Evolutionary conservation across 2,888 invertebrate species (phyloP).

Genomic region (Tipula confusa): DNA sequence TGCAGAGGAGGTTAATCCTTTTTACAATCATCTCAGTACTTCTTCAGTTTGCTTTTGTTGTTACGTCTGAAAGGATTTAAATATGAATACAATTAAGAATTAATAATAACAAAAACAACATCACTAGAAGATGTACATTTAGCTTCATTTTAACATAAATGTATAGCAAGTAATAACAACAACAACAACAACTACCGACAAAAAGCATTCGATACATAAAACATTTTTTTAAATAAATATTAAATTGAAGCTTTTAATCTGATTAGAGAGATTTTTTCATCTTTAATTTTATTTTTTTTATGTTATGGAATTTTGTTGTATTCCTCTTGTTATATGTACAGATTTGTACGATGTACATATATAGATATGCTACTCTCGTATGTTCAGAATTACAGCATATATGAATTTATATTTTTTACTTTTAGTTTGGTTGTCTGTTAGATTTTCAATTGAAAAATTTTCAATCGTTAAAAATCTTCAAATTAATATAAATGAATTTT

Average conservation of each 20-base stretch:
- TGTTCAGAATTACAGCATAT: neutral
- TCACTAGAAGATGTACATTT: neutral
- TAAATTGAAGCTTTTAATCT: constrained; percentile 28
- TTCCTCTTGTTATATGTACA: neutral
- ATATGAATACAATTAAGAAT: neutral
- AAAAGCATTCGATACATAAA: neutral
- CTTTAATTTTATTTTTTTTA: neutral
- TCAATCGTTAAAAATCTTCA: neutral
- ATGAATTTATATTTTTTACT: neutral
- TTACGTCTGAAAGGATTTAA: neutral
- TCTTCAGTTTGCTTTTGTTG: neutral
- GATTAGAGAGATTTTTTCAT: neutral
- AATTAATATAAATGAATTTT: neutral
- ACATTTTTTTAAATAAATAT: neutral
- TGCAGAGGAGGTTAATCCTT: neutral
- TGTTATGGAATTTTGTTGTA: neutral
- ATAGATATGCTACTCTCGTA: neutral
- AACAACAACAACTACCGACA: neutral
- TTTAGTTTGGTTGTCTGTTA: neutral
- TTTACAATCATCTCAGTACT: neutral
- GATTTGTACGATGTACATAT: neutral
- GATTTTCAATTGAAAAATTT: neutral
- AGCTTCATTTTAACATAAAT: neutral
- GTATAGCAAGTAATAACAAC: too few relatives aligned
- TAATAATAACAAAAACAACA: neutral